Evolutionary conservation across 2,888 invertebrate genomes (phyloP).

Genomic region (Oligia strigilis): DNA sequence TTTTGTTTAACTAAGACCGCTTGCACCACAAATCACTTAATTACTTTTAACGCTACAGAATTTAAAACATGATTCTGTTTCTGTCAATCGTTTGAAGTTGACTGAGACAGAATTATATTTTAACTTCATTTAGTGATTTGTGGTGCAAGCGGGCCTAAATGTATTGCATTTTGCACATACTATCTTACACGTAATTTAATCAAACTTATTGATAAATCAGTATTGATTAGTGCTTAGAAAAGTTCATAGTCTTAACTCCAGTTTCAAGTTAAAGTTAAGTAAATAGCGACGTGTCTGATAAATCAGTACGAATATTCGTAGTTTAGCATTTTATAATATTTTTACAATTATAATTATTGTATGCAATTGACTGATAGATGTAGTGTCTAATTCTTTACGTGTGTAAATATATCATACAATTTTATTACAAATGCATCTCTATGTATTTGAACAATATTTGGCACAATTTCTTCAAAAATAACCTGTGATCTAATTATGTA

Average conservation of each 20-base stretch:
- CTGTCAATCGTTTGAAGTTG: not conserved
- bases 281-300: slow-evolving; percentile 31
- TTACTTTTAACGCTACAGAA: not conserved
- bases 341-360: slow-evolving; percentile 73
- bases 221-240: slow-evolving; percentile 57
- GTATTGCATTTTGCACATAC: slow-evolving; percentile 24
- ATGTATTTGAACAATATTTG: slow-evolving; percentile 72
- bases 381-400: slow-evolving; percentile 77
- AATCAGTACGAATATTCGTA: slow-evolving; percentile 48
- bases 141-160: not conserved
- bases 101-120: not conserved
- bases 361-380: slow-evolving; percentile 88
- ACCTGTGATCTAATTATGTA: slow-evolving; percentile 79
- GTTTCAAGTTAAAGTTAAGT: slow-evolving; percentile 43
- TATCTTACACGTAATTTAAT: slow-evolving; percentile 13
- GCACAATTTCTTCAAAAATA: slow-evolving; percentile 79
- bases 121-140: slow-evolving; percentile 1
- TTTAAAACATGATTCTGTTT: slow-evolving; percentile 6
- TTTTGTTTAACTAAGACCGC: not conserved
- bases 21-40: slow-evolving; percentile 2
- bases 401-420: slow-evolving; percentile 74
- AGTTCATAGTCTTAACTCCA: slow-evolving; percentile 42
- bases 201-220: slow-evolving; percentile 45
- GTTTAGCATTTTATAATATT: slow-evolving; percentile 63
- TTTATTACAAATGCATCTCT: slow-evolving; percentile 62